Conservation (phyloP, 64 coral and sea anemone species). For the Catalaphyllia jardinei region DNA sequence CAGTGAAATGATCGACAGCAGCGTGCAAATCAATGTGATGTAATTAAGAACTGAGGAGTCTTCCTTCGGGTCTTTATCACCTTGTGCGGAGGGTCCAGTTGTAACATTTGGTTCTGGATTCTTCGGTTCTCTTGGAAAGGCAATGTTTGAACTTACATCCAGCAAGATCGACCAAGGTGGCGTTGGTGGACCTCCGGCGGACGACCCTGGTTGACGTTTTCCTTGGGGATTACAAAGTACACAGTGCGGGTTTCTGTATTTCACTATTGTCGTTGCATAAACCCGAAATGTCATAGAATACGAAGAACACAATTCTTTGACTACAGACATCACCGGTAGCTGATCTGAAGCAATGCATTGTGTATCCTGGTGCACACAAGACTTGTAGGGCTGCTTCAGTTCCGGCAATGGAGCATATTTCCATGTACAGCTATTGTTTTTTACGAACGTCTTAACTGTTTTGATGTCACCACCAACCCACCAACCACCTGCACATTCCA, state of each 20-base stretch:
- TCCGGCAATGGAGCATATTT: not conserved
- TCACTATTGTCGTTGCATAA: not conserved
- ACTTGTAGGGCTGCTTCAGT: not conserved
- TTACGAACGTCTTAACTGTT: not conserved
- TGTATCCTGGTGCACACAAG: constrained; percentile 12
- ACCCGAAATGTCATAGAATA: constrained; percentile 7
- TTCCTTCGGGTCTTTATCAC: not conserved
- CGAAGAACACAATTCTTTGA: constrained; percentile 13
- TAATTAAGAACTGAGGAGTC: not conserved
- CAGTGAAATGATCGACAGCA: constrained; percentile 7
- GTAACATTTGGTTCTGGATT: not conserved
- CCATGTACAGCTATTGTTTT: not conserved
- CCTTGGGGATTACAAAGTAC: constrained; percentile 30
- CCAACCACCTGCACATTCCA: not conserved
- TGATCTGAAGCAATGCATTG: not conserved
- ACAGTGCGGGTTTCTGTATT: constrained; percentile 38
- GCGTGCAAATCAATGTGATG: constrained; percentile 2
- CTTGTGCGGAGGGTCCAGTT: not conserved
- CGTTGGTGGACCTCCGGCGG: not conserved
- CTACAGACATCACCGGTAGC: not conserved
- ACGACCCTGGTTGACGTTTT: not conserved
- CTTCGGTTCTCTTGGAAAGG: not conserved
- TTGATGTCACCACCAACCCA: not conserved
- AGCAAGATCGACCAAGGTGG: not conserved
- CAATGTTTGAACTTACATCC: not conserved